A percentile compares a stretch with the other conserved stretches of the same genome.
These are phyloP conservation scores for Drosophila nr. medialis DNA, from an alignment of 2,888 invertebrate genomes.

Conservation along the genomic window DNA sequence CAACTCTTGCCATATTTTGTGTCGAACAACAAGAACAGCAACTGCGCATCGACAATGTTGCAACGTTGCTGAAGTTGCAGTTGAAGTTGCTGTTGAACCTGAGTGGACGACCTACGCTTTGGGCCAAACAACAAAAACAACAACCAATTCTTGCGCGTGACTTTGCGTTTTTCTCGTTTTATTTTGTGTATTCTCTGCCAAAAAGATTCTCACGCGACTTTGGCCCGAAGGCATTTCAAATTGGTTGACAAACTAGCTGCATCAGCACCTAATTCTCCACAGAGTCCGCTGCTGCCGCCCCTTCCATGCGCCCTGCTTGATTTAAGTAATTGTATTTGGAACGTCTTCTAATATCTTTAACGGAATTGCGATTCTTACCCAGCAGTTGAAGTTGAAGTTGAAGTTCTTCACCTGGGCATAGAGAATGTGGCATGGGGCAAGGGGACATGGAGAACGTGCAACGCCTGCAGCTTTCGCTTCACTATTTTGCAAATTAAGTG, in stretches of 20 bases:
- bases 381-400: neutral
- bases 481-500: slow-evolving; percentile 67
- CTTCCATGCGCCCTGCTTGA: neutral
- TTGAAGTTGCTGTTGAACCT: slow-evolving; percentile 17
- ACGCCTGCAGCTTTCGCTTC: slow-evolving; percentile 54
- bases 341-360: slow-evolving; percentile 70
- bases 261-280: slow-evolving; percentile 52
- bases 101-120: slow-evolving; percentile 43
- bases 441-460: slow-evolving; percentile 63
- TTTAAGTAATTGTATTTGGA: slow-evolving; percentile 68
- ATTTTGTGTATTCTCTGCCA: slow-evolving; percentile 23
- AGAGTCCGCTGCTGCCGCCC: neutral
- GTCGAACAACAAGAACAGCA: slow-evolving; percentile 31
- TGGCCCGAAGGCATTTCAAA: slow-evolving; percentile 61
- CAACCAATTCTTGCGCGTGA: slow-evolving; percentile 71
- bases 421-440: neutral
- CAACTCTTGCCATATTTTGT: slow-evolving; percentile 46
- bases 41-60: slow-evolving; percentile 24
- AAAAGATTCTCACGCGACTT: slow-evolving; percentile 75
- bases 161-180: slow-evolving; percentile 63
- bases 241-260: slow-evolving; percentile 75
- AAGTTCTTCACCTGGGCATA: neutral
- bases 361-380: slow-evolving; percentile 31
- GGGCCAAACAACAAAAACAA: slow-evolving; percentile 44
- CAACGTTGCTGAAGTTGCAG: slow-evolving; percentile 1